A percentile compares a stretch with the other conserved stretches of the same genome.
Evolutionary conservation across 2,797 vertebrate genomes (phyloP).

Genomic region (Aeoliscus strigatus): DNA sequence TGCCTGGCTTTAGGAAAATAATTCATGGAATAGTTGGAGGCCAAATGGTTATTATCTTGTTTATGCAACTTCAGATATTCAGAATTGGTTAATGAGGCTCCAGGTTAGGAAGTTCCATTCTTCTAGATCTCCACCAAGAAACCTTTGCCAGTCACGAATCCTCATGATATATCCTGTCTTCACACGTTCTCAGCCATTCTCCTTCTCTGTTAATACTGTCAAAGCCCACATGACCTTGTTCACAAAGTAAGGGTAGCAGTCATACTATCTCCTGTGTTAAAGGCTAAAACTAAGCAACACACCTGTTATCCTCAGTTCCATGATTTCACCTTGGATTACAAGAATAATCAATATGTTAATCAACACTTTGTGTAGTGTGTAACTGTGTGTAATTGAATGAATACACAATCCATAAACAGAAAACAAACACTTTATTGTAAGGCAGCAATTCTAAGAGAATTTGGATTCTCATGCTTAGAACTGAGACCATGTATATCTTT

Average conservation of each 20-base stretch:
- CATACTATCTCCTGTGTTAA: constrained; percentile 18
- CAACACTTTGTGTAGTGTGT: no score
- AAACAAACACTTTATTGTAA: no score
- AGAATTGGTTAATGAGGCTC: no score
- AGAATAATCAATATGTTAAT: not conserved
- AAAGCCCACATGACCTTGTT: constrained; percentile 21
- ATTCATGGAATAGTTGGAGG: no score
- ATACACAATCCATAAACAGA: no score
- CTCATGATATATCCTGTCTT: constrained; percentile 1
- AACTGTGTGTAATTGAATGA: no score
- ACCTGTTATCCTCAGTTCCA: constrained; percentile 25
- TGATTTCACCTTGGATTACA: not conserved
- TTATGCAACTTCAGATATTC: no score
- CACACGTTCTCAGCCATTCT: constrained; percentile 1
- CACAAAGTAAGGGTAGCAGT: constrained; percentile 15
- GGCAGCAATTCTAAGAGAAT: no score
- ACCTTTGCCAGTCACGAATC: not conserved
- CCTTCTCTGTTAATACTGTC: not conserved
- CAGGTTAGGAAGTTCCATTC: not conserved
- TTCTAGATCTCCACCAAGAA: not conserved
- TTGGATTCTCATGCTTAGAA: no score
- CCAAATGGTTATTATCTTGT: no score
- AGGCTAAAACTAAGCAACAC: constrained; percentile 22
- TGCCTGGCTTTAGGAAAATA: no score
- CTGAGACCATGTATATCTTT: no score